These are phyloP conservation scores for Phyllostomus discolor DNA, from an alignment of 2,113 vertebrate species.

Conservation along the genomic window DNA sequence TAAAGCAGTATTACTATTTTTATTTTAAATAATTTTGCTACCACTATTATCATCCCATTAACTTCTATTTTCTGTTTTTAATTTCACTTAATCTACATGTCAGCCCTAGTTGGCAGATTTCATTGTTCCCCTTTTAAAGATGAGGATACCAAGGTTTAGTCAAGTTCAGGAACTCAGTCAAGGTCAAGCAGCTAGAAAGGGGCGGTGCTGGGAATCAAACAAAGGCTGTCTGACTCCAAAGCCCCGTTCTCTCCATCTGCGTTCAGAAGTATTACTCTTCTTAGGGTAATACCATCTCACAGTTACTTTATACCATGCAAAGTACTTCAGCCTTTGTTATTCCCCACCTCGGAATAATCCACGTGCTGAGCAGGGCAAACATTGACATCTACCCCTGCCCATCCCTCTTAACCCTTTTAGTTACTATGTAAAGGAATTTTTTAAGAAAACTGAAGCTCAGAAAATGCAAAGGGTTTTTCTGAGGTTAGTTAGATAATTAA, in stretches of 20 bases:
- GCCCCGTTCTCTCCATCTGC: neutral
- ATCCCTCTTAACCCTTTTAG: neutral
- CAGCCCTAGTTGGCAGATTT: neutral
- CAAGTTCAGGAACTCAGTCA: neutral
- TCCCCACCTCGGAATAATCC: neutral
- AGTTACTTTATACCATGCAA: neutral
- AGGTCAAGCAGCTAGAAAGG: neutral
- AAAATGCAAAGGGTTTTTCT: neutral
- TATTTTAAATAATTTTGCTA: neutral
- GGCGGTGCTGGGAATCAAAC: neutral
- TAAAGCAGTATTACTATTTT: neutral
- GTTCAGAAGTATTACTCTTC: neutral
- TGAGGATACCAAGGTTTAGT: neutral
- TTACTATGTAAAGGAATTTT: neutral
- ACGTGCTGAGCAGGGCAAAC: neutral
- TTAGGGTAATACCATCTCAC: neutral
- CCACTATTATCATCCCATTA: neutral
- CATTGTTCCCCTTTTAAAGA: neutral
- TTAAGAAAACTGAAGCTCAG: neutral
- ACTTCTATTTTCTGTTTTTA: neutral
- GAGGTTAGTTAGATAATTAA: neutral
- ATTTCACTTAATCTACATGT: neutral
- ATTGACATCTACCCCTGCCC: neutral
- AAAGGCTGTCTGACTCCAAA: neutral
- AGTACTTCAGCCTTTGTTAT: neutral